Conservation (phyloP, 2,888 invertebrate species). For the Drosophila histrio region DNA sequence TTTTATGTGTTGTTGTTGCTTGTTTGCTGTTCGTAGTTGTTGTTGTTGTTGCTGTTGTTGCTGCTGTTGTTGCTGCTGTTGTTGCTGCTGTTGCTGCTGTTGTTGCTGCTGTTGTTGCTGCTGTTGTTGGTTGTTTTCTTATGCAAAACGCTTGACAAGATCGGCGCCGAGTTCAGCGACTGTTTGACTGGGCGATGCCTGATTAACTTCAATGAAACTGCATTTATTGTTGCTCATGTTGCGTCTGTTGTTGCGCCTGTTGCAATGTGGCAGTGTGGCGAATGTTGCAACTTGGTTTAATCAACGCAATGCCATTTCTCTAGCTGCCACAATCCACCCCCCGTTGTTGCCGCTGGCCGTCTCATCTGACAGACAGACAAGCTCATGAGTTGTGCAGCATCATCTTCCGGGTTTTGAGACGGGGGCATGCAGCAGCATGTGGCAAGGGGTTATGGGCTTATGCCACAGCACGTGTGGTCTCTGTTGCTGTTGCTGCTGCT, state of each 20-base stretch:
- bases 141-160: constrained; percentile 54
- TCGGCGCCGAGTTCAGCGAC: constrained; percentile 55
- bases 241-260: constrained; percentile 38
- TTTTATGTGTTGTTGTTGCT: constrained; percentile 15
- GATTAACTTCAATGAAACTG: constrained; percentile 78
- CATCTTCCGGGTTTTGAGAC: constrained; percentile 66
- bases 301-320: constrained; percentile 62
- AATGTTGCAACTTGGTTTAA: constrained; percentile 64
- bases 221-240: constrained; percentile 66
- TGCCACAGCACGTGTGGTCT: constrained; percentile 58
- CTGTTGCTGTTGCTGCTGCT: constrained; percentile 1
- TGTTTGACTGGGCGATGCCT: constrained; percentile 45
- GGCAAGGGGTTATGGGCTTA: constrained; percentile 6
- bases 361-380: background rate
- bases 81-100: background rate
- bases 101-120: no score
- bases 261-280: background rate
- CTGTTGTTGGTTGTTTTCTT: constrained; percentile 32
- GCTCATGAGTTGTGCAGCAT: constrained; percentile 44
- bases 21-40: constrained; percentile 9
- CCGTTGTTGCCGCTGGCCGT: background rate
- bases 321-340: constrained; percentile 2
- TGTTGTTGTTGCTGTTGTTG: constrained; percentile 2
- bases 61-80: constrained; percentile 2
- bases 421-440: no score